phyloP scores from a whole-genome alignment of 2,113 vertebrate species.

The Campylomormyrus numenius region DNA sequence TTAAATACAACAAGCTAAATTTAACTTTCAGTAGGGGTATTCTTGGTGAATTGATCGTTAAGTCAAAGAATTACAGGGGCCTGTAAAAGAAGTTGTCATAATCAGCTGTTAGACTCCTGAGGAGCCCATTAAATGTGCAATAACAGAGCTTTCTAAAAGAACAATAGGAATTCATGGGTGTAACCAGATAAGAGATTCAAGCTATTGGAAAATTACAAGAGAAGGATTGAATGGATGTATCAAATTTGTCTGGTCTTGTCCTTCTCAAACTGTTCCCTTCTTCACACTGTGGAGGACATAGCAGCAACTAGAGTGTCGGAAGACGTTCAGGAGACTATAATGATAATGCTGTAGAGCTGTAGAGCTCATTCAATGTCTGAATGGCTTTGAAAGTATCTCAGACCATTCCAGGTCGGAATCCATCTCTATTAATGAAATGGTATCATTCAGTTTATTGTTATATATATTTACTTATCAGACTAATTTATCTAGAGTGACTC shows the following conservation, averaged over 20 bases:
- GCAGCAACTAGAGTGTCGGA: background rate
- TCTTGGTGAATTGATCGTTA: background rate
- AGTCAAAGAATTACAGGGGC: background rate
- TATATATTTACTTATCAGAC: background rate
- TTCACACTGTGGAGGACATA: background rate
- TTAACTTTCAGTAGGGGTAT: background rate
- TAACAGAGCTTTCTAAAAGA: background rate
- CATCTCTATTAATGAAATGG: background rate
- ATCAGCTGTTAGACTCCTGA: background rate
- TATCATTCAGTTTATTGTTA: background rate
- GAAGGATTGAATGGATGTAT: background rate
- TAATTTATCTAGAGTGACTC: background rate
- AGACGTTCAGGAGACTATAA: background rate
- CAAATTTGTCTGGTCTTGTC: background rate
- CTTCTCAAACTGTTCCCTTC: background rate
- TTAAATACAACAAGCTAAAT: conserved; percentile 9
- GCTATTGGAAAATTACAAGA: background rate
- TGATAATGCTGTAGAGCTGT: background rate
- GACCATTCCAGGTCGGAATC: background rate
- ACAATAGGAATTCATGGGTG: background rate
- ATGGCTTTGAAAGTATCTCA: background rate
- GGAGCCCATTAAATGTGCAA: background rate
- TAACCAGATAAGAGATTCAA: background rate
- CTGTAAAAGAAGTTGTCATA: background rate
- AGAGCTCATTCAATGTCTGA: background rate